Evolutionary conservation across 64 coral and sea anemone species (phyloP).

Genomic region (Actinia tenebrosa): DNA sequence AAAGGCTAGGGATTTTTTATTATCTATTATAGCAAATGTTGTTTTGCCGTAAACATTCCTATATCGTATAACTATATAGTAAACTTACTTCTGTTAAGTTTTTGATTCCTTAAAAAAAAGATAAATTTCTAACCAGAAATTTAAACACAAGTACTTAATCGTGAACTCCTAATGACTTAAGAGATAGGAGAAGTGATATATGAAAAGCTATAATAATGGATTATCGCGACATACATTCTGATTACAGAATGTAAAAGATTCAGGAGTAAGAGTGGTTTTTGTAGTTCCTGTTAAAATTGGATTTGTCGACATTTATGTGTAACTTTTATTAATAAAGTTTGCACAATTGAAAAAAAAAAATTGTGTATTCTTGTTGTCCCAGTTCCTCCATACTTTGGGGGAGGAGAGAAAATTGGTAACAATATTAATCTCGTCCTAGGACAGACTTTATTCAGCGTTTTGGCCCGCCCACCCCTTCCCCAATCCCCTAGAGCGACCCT

Average conservation of each 20-base stretch:
- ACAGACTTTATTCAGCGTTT: too few species aligned
- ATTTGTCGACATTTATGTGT: slow-evolving; percentile 4
- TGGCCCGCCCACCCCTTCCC: too few species aligned
- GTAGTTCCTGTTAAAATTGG: neutral
- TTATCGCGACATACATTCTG: neutral
- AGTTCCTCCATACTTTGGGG: too few species aligned
- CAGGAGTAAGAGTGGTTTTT: neutral
- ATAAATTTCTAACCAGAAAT: neutral
- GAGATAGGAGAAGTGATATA: neutral
- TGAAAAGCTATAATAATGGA: neutral
- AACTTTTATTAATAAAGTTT: slow-evolving; percentile 3
- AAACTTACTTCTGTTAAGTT: neutral
- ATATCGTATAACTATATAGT: neutral
- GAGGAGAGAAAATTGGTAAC: too few species aligned
- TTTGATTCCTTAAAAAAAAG: neutral
- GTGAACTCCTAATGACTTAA: neutral
- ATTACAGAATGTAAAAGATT: neutral
- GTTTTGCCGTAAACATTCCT: neutral
- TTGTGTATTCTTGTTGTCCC: too few species aligned
- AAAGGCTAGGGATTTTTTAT: neutral
- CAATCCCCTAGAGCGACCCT: too few species aligned
- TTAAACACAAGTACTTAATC: neutral
- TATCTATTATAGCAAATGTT: neutral
- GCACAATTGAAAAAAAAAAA: neutral
- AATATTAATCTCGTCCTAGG: too few species aligned